A percentile compares a stretch with the other conserved stretches of the same genome.
Evolutionary conservation across 1,140 invertebrate species (phyloP).

Genomic region (Colletes latitarsis): DNA sequence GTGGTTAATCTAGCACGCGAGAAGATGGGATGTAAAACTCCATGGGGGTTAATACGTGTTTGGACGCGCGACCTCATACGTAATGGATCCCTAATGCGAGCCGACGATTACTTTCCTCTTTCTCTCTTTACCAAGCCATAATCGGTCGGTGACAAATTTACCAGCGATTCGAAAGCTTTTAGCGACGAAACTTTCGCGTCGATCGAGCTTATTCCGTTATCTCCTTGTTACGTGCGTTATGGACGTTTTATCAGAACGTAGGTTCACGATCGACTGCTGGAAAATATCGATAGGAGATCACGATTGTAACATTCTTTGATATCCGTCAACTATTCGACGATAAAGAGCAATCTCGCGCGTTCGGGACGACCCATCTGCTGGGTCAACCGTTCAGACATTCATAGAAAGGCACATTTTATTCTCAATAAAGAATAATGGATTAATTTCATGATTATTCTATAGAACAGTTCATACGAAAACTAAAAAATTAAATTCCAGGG

Average conservation of each 20-base stretch:
- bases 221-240: conserved; percentile 30
- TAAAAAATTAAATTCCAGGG: no score
- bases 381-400: no score
- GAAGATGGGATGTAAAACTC: conserved; percentile 37
- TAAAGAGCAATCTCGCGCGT: no score
- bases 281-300: not conserved
- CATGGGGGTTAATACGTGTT: conserved; percentile 61
- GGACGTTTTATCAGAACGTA: not conserved
- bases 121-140: conserved; percentile 43
- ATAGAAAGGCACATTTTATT: no score
- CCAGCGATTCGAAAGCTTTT: conserved; percentile 62
- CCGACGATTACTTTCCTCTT: conserved; percentile 57
- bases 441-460: no score
- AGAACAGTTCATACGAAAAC: no score
- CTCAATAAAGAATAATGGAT: no score
- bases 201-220: conserved; percentile 60
- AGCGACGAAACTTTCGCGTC: conserved; percentile 53
- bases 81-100: conserved; percentile 67
- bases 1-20: conserved; percentile 5
- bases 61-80: conserved; percentile 61
- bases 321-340: not conserved
- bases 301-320: no score
- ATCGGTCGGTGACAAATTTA: conserved; percentile 58
- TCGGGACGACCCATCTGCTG: no score
- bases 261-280: not conserved